Evolutionary conservation across 2,888 invertebrate genomes (phyloP), one percentile per base, ranked within the genome.

Genomic region (Volucella bombylans): DNA sequence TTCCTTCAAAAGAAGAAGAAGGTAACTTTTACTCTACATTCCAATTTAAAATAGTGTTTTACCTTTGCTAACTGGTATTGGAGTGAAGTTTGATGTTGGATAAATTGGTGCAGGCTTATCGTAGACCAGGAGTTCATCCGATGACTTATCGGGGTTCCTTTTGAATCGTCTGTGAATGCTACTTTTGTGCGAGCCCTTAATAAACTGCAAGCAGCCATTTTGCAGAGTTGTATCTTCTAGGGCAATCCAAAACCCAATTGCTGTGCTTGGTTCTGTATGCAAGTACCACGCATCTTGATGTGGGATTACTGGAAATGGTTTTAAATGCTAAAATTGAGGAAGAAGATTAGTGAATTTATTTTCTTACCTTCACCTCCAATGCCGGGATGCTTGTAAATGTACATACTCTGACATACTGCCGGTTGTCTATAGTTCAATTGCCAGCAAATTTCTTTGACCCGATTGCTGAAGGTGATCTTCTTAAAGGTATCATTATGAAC

Each of bases 201-300:
- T 95, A 89, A 98, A 96, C 94, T 97, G 97, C 4, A 99, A 93
- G 89, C 99, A 99, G 4, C 99, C 99, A 90, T 99, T 99, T 89
- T 98, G 96, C 14, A 95, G 86, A 0, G 96, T 97, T 0, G 98
- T 97, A 89, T 99, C 98, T 89, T 99, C 98, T 6, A 99, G 92
- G 0, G 99, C 98, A 86, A 99, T 95, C 99, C 99, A 99, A 89
- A 98, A 96, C 0, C 99, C 99, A 1, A 97, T 91, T 0, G 97
- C 93, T 10, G 95, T 94, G 52, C 94, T 93, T 1, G 98, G 98
- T 15, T 96, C 96, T 0, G 97, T 97, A 90, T 96, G 93, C 52
- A 99, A 92, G 90, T 96, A 99, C 3, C 97, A 95, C 0, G 96
- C 95, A 90, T 99, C 99, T 92, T 97, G 97, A 91, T 97, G 97